These are phyloP conservation scores for Drosophila helvetica DNA, from an alignment of 2,888 invertebrate genomes.

Conservation along the genomic window DNA sequence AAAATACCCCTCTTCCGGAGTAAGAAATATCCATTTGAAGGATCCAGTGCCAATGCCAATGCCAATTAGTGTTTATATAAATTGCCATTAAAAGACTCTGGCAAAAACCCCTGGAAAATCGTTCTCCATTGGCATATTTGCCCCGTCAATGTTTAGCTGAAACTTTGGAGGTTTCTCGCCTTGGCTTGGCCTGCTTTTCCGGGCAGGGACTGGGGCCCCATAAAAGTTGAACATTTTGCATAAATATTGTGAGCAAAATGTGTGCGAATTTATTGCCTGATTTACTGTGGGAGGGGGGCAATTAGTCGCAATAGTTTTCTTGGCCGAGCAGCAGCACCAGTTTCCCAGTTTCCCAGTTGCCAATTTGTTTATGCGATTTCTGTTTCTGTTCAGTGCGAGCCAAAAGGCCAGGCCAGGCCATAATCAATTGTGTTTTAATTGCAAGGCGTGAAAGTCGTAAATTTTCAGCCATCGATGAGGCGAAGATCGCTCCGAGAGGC, in stretches of 20 bases:
- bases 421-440: constrained; percentile 70
- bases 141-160: neutral
- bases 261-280: constrained; percentile 38
- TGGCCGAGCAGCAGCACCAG: constrained; percentile 14
- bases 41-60: neutral
- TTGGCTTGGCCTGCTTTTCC: constrained; percentile 24
- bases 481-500: constrained; percentile 32
- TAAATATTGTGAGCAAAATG: constrained; percentile 10
- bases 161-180: neutral
- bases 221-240: constrained; percentile 19
- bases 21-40: too few species aligned
- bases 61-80: neutral
- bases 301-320: constrained; percentile 62
- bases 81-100: neutral
- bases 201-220: neutral
- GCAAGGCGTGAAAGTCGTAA: constrained; percentile 54
- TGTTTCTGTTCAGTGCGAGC: neutral
- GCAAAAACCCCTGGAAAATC: neutral
- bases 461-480: constrained; percentile 14
- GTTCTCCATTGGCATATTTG: neutral
- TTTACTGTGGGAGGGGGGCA: constrained; percentile 41
- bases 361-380: constrained; percentile 14
- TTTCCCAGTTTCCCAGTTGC: constrained; percentile 10
- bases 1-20: neutral
- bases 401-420: constrained; percentile 18